Evolutionary conservation across 92 coral and sea anemone species (phyloP), one percentile per base, ranked within the genome.

Genomic region (Diadumene lineata): DNA sequence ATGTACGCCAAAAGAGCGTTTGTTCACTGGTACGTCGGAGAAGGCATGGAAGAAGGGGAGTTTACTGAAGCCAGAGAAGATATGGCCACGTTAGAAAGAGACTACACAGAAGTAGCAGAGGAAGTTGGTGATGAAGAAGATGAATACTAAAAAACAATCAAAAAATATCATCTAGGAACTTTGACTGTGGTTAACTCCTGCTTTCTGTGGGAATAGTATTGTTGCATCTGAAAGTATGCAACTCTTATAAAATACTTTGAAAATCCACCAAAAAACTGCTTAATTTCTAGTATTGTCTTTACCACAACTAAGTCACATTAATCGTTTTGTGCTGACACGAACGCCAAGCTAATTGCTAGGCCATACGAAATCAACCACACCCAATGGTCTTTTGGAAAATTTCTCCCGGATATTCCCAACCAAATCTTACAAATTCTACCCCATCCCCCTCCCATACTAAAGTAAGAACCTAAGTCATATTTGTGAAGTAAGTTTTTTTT

Each of bases 31-130:
- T 88, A 77, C 62, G 90, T 88, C 3, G 90, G 93, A 21, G 93
- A 88, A 56, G 93, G 93, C 24, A 88, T 88, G 92, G 92, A 84
- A 69, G 93, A 88, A 53, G 92, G 92, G 11, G 92, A 88, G 77
- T 88, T 88, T 26, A 79, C 83, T 31, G 92, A 88, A 60, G 88
- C 92, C 16, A 50, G 79, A 22, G 79, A 74, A 21, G 79, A 74
- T 55, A 60, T 74, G 79, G 77, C 77, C 7, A 61, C 77, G 19
- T 61, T 72, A 31, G 77, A 72, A 43, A 72, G 77, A 34, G 77
- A 74, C 46, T 74, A 74, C 31, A 60, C 44, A 48, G 79, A 74
- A 62, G 79, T 74, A 27, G 79, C 69, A 7, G 43, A 43, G 7
- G 70, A 61, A 30, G 72, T 23, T 64, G 81, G 51, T 6, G 70